Evolutionary conservation across 2,888 invertebrate species (phyloP).

Genomic region (Brachycybe producta): DNA sequence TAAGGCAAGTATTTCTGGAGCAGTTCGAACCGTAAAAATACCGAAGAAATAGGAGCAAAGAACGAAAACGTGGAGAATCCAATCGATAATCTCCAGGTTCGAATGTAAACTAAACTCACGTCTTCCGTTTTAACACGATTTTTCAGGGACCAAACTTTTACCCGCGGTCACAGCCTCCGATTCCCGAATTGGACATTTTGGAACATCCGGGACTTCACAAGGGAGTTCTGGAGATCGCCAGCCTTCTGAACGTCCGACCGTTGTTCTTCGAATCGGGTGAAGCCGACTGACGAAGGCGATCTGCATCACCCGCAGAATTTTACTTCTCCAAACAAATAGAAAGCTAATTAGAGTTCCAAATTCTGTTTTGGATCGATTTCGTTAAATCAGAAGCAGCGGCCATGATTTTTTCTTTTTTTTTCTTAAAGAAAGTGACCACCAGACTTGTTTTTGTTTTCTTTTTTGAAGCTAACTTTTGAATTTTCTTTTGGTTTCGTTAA

Average conservation of each 20-base stretch:
- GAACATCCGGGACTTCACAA: constrained; percentile 68
- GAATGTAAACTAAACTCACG: not conserved
- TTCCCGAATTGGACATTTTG: constrained; percentile 74
- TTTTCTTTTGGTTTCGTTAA: too few species aligned
- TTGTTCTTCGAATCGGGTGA: constrained; percentile 46
- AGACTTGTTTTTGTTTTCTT: too few species aligned
- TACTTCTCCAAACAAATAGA: too few species aligned
- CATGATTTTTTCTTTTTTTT: too few species aligned
- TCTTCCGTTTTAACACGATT: not conserved
- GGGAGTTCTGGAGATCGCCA: constrained; percentile 67
- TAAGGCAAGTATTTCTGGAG: constrained; percentile 34
- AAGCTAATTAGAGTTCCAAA: too few species aligned
- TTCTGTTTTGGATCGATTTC: too few species aligned
- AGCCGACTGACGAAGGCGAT: constrained; percentile 22
- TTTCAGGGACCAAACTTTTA: constrained; percentile 70
- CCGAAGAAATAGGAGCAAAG: not conserved
- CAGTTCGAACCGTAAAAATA: too few species aligned
- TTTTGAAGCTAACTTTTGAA: too few species aligned
- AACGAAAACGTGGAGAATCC: not conserved
- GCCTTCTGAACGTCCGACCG: constrained; percentile 66
- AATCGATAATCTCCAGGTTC: not conserved
- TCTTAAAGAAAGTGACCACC: too few species aligned
- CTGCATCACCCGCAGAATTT: too few species aligned
- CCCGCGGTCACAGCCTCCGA: constrained; percentile 68
- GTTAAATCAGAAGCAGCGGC: too few species aligned